phyloP scores from a whole-genome alignment of 2,797 vertebrate species.

The Pachyuromys duprasi region DNA sequence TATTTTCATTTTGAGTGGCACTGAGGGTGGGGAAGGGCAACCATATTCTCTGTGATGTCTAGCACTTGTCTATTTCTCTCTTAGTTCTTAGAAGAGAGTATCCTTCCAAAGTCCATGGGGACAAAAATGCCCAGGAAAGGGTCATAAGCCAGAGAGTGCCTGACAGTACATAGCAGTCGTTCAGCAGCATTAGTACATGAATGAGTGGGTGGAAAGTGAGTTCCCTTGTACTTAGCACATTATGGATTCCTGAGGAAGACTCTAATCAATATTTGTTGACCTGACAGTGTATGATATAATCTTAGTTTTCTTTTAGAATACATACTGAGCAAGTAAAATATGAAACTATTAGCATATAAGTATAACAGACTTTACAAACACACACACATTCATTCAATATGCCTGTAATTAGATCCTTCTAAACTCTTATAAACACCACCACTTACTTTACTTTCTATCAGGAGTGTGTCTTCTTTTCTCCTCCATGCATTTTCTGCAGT shows the following conservation, averaged over 20 bases:
- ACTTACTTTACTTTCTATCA: not conserved
- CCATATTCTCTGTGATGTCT: not conserved
- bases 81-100: not conserved
- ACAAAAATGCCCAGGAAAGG: not conserved
- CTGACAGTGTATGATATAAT: not conserved
- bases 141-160: not conserved
- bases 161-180: not conserved
- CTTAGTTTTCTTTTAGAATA: constrained; percentile 16
- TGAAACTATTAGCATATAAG: not conserved
- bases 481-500: not conserved
- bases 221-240: not conserved
- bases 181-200: not conserved
- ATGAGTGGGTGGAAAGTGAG: not conserved
- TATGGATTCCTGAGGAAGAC: not conserved
- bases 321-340: not conserved
- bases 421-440: not conserved
- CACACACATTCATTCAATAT: not conserved
- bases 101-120: not conserved
- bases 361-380: not conserved
- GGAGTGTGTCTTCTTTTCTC: not conserved
- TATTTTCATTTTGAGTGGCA: not conserved
- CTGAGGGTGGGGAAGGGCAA: not conserved
- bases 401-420: not conserved
- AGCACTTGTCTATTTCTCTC: not conserved
- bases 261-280: not conserved